These are phyloP conservation scores for Buceros bicornis DNA, from an alignment of 2,797 vertebrate genomes.

Conservation along the genomic window DNA sequence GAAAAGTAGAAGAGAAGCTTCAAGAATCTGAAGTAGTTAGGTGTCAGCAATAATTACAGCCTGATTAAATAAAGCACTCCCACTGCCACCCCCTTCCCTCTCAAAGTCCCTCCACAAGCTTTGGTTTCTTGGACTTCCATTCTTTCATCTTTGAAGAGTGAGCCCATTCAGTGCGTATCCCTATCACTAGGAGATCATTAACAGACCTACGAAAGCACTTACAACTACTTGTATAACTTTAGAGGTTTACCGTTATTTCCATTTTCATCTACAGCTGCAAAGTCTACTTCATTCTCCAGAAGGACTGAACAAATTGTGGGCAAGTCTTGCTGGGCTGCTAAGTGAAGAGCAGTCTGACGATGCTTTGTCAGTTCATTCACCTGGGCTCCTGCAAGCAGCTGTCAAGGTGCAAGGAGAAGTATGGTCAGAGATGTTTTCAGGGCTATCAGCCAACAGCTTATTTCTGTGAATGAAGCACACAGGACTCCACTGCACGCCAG, in stretches of 20 bases:
- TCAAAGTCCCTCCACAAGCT: neutral
- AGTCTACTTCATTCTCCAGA: constrained; percentile 94
- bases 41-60: neutral
- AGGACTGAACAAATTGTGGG: constrained; percentile 97
- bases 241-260: constrained; percentile 92
- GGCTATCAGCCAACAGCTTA: neutral
- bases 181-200: neutral
- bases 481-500: neutral
- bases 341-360: constrained; percentile 95
- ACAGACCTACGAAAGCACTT: neutral
- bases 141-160: neutral
- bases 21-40: neutral
- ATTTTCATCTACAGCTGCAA: constrained; percentile 96
- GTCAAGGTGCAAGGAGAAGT: constrained; percentile 1
- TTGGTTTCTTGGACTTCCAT: neutral
- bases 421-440: neutral
- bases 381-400: constrained; percentile 97
- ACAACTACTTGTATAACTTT: neutral
- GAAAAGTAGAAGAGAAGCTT: neutral
- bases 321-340: constrained; percentile 96
- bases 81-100: neutral
- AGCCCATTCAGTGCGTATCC: neutral
- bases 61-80: neutral
- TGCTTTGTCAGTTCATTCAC: constrained; percentile 98
- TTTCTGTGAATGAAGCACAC: neutral